These are phyloP conservation scores for Labeo catla DNA, from an alignment of 2,113 vertebrate genomes.

Conservation along the genomic window DNA sequence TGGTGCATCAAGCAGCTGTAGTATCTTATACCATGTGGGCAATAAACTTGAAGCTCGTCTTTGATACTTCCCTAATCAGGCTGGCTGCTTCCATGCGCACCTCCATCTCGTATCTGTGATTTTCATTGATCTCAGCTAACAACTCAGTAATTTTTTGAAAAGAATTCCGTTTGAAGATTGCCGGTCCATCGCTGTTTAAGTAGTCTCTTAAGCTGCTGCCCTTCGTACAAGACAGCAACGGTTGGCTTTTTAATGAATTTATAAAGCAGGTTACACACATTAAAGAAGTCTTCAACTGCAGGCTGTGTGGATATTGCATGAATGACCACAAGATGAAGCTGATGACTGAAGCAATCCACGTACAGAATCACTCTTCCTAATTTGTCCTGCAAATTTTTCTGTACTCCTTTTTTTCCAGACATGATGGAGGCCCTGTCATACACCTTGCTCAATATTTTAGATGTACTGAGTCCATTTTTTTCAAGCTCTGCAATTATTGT, in stretches of 20 bases:
- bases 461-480: too few species aligned
- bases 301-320: too few species aligned
- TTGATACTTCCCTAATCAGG: constrained; percentile 7
- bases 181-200: neutral
- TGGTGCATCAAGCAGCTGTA: neutral
- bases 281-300: too few species aligned
- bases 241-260: neutral
- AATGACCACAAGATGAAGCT: too few species aligned
- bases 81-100: neutral
- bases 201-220: neutral
- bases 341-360: too few species aligned
- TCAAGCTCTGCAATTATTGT: too few species aligned
- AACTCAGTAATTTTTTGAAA: neutral
- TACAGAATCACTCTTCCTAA: too few species aligned
- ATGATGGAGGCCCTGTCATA: too few species aligned
- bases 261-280: too few species aligned
- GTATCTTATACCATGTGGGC: neutral
- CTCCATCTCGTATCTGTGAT: neutral
- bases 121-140: neutral
- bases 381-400: too few species aligned
- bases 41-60: neutral
- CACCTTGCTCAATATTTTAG: too few species aligned
- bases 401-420: too few species aligned
- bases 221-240: neutral
- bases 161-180: neutral